Base-by-base conservation (phyloP, 1,140 invertebrate species). In the Fopius arisanus region DNA sequence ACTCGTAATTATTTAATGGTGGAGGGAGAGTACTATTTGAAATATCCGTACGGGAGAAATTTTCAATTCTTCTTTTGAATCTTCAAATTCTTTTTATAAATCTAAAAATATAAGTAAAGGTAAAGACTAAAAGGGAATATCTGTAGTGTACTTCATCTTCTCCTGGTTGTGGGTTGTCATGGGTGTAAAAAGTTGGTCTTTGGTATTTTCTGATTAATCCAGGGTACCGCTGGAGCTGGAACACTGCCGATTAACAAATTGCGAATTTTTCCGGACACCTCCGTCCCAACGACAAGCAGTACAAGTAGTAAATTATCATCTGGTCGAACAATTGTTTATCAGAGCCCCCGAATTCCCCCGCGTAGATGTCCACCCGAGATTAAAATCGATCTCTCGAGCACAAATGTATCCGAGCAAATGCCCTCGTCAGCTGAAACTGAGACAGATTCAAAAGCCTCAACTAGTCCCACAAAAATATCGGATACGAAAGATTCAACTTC, bases 181-280 rank as follows among this genome's bases (percentile, higher is more conserved):
- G 31, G 71, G 68, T 67, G 40, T 75, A 81, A 78, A 67, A 78
- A 74, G 84, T 78, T 85, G 80, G 68, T 86, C 69, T 51, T 33
- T 51, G 70, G 40, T 72, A 21, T 73, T 51, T 73, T 41, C 67
- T 21, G n/a, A 65, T 65, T 33, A 31, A 80, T 82, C 77, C 83
- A 88, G 87, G 87, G 78, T 81, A 87, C 84, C 80, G 86, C 86
- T 84, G 87, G 84, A 71, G 79, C 77, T 83, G 82, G 79, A 74
- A 70, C 77, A 79, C 80, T 83, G 77, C 80, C 84, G 75, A 83
- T 82, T 86, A 87, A 84, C 78, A 85, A 83, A 82, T 76, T 71
- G 74, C 78, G 80, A 72, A n/a, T 10, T 2, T 41, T 26, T 74
- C 76, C 80, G 76, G 79, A 82, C 51, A 74, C 78, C 78, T 78